Evolutionary conservation across 2,113 vertebrate genomes (phyloP).

Genomic region (Spermophilus dauricus): DNA sequence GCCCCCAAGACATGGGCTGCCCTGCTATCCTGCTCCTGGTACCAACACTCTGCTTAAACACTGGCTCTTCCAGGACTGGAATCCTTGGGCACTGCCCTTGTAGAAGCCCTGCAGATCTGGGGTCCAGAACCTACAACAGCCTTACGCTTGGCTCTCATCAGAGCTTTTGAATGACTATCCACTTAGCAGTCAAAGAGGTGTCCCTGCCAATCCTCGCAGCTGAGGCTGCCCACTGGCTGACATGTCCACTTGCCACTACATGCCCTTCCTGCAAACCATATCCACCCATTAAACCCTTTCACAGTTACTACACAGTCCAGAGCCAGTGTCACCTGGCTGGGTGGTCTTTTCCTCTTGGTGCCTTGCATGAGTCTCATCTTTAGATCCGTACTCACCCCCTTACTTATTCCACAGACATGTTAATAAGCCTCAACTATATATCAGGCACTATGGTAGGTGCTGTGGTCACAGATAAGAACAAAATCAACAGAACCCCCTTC

Average conservation of each 20-base stretch:
- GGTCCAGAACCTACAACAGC: too few species aligned
- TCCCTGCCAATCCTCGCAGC: neutral
- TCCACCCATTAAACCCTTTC: neutral
- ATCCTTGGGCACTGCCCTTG: neutral
- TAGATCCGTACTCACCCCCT: neutral
- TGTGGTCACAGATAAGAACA: neutral
- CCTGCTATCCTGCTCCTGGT: neutral
- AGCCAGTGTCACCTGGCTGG: too few species aligned
- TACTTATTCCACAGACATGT: neutral
- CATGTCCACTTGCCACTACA: neutral
- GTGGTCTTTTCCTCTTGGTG: neutral
- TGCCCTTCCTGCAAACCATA: neutral
- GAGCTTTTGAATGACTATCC: too few species aligned
- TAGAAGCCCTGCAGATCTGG: neutral
- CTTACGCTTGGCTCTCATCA: too few species aligned
- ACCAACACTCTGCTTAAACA: neutral
- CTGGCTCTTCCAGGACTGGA: neutral
- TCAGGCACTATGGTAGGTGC: neutral
- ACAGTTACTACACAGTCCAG: neutral
- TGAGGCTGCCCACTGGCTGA: neutral
- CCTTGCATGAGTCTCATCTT: neutral
- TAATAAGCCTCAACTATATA: neutral
- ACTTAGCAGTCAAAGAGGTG: too few species aligned
- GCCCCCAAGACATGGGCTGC: too few species aligned
- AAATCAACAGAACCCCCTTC: too few species aligned